Percentiles rank a stretch among this genome's conserved stretches.
Conservation (phyloP, 2,113 vertebrate genomes). For the Zapus hudsonius region DNA sequence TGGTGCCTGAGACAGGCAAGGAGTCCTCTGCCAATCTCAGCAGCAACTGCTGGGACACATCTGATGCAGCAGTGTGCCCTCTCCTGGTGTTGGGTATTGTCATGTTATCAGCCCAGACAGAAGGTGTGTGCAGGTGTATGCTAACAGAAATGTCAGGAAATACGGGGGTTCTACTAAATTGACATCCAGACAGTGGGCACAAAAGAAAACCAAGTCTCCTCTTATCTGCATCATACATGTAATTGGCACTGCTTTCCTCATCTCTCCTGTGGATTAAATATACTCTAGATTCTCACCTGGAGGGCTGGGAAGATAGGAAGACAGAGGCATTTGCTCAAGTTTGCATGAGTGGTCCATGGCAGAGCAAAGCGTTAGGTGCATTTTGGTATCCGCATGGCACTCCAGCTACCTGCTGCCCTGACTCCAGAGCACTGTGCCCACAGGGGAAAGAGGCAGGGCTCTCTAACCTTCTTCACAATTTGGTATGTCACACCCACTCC, state of each 20-base stretch:
- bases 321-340: neutral
- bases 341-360: too few relatives aligned
- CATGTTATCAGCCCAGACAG: neutral
- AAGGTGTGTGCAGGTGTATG: neutral
- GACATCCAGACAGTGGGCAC: accelerated
- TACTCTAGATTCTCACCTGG: neutral
- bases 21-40: neutral
- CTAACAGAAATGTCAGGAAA: neutral
- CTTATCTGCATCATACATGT: accelerated
- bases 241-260: too few relatives aligned
- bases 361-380: neutral
- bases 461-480: neutral
- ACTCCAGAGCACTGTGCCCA: neutral
- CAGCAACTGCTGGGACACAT: neutral
- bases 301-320: neutral
- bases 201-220: neutral
- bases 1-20: too few relatives aligned
- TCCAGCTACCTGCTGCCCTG: neutral
- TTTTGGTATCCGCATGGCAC: too few relatives aligned
- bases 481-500: neutral
- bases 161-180: neutral
- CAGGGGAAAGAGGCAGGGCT: too few relatives aligned
- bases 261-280: neutral
- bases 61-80: neutral
- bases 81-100: neutral